Base-by-base conservation (phyloP, 2,888 invertebrate species). In the Thecocarcelia acutangulata region DNA sequence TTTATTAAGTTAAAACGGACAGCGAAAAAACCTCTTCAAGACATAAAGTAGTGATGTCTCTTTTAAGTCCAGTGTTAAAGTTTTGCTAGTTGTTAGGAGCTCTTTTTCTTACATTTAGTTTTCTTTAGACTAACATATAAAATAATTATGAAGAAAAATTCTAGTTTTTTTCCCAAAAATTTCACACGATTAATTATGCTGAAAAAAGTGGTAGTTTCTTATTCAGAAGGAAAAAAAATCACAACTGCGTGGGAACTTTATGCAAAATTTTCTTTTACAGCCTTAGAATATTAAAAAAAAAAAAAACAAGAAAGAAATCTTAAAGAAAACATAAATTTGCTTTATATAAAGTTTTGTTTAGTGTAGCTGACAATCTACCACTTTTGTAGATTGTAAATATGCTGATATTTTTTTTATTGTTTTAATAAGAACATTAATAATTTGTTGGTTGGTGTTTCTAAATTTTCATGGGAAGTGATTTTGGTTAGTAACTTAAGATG, bases 191-290 rank as follows among this genome's bases (percentile, higher is more conserved):
- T 84, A 87, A 86, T 85, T 84, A 72, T 76, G 70, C 61, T 52
- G 74, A 11, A 50, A 56, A 78, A 74, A 69, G 80, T 66, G 42
- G 72, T 58, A 56, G 59, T 72, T 63, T 58, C 13, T 54, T 50
- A 33, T 15, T 12, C 11, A 40, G 13, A 33, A 12, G 3, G 11
- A n/a, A 76, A 77, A 86, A 82, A 88, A 89, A 87, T 87, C 88
- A 86, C 81, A 86, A 87, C 86, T 87, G 86, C 89, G 88, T 88
- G 88, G 89, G 88, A 88, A 87, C 86, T 81, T 86, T 84, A 84
- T 83, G 83, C 84, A 86, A 84, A 85, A 66, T 68, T 81, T 64
- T 37, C 19, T 74, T 48, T 24, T 8, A 11, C 52, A 59, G 15
- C n/a, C 33, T 50, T 42, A 69, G 61, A 76, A 50, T 52, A 24